These are phyloP conservation scores for Gavia stellata DNA, from an alignment of 2,113 vertebrate genomes.

Conservation along the genomic window DNA sequence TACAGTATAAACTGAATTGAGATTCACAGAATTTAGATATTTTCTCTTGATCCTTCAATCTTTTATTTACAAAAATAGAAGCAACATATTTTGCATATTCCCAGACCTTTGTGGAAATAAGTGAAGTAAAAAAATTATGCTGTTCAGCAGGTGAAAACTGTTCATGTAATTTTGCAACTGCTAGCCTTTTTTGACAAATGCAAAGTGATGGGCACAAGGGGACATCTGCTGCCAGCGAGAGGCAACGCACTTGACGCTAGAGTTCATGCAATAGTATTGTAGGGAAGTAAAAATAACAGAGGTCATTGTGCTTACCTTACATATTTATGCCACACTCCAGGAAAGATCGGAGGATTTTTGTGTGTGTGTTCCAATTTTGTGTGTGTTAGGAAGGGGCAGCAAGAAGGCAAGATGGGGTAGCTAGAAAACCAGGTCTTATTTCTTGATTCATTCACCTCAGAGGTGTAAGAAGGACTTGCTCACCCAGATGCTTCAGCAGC, in stretches of 20 bases:
- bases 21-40: background rate
- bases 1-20: background rate
- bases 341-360: background rate
- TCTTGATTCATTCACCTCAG: background rate
- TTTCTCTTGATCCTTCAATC: background rate
- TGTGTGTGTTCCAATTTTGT: background rate
- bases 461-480: background rate
- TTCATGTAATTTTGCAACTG: background rate
- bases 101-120: background rate
- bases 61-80: background rate
- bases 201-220: background rate
- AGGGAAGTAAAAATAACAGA: background rate
- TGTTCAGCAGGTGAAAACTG: background rate
- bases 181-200: background rate
- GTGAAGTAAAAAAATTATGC: background rate
- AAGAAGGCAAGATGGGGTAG: background rate
- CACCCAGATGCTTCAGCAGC: background rate
- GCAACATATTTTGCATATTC: background rate
- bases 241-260: background rate
- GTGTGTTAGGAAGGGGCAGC: background rate
- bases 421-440: background rate
- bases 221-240: conserved; percentile 8
- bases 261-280: background rate
- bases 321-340: background rate
- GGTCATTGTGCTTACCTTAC: background rate